These are phyloP conservation scores for Otocyon megalotis DNA, from an alignment of 2,113 vertebrate genomes.

Conservation along the genomic window DNA sequence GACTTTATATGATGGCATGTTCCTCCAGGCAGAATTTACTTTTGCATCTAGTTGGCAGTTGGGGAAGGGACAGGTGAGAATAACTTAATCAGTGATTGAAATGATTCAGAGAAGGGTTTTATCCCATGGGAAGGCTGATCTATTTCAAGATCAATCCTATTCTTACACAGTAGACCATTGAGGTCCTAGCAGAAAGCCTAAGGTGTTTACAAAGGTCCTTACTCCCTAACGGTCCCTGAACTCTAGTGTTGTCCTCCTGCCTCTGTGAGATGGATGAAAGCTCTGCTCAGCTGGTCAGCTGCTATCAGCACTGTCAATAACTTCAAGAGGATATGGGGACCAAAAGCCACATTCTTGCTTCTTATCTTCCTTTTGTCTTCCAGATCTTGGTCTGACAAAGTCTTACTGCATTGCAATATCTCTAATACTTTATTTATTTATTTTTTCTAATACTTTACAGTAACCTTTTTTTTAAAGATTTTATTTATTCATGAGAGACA, in stretches of 20 bases:
- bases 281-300: background rate
- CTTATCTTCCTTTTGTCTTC: background rate
- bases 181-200: background rate
- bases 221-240: background rate
- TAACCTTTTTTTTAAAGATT: too few species aligned
- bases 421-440: background rate
- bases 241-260: background rate
- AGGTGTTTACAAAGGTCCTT: background rate
- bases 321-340: background rate
- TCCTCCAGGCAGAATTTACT: background rate
- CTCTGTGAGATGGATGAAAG: background rate
- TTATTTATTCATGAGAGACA: too few species aligned
- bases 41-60: background rate
- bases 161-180: background rate
- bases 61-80: background rate
- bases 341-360: background rate
- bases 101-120: background rate
- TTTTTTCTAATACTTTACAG: too few species aligned
- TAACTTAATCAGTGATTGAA: background rate
- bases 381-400: background rate
- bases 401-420: background rate
- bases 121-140: background rate
- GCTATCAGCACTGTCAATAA: background rate
- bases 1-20: background rate
- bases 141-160: background rate